phyloP scores from a whole-genome alignment of 2,113 vertebrate species.

The Colinus virginianus region DNA sequence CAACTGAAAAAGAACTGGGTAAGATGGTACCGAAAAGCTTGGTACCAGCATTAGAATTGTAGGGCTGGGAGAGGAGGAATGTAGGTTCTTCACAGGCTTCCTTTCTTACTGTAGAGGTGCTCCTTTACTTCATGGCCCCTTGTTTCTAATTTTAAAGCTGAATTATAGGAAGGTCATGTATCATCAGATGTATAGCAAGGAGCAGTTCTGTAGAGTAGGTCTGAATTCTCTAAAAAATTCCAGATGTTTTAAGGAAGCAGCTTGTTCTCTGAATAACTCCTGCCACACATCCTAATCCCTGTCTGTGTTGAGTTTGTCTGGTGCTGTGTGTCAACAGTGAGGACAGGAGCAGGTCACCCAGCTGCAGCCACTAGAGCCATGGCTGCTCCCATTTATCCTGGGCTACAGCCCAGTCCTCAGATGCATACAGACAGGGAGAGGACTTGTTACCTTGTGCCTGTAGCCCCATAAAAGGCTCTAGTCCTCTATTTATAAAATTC shows the following conservation, averaged over 20 bases:
- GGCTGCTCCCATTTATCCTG: not conserved
- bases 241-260: not conserved
- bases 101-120: not conserved
- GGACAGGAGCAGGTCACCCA: not conserved
- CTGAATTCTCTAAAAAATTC: not conserved
- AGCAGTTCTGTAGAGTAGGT: not conserved
- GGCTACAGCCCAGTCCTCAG: not conserved
- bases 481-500: not conserved
- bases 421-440: not conserved
- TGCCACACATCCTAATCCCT: not conserved
- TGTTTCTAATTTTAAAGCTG: not conserved
- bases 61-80: not conserved
- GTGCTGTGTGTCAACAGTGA: not conserved
- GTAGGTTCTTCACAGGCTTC: not conserved
- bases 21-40: constrained; percentile 8
- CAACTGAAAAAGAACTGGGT: constrained; percentile 3
- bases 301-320: not conserved
- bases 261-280: not conserved
- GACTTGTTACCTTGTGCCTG: not conserved
- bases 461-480: not conserved
- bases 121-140: not conserved
- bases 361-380: not conserved
- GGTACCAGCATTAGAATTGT: not conserved
- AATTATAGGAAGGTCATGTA: not conserved
- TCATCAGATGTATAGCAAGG: not conserved